Evolutionary conservation across 2,888 invertebrate genomes (phyloP).

Genomic region (Eledona agricola): DNA sequence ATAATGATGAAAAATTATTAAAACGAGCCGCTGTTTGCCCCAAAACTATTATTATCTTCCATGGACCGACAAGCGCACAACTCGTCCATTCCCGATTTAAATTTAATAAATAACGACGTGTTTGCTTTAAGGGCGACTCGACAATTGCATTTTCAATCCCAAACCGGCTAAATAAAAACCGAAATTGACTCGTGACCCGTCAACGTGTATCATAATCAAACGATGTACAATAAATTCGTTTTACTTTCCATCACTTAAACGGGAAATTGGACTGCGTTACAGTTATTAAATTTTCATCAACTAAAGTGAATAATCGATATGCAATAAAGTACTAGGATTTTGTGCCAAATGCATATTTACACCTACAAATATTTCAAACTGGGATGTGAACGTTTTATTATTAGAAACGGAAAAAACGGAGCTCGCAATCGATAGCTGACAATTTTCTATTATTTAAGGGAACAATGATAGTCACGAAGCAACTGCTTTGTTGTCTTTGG

Average conservation of each 20-base stretch:
- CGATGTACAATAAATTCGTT: constrained; percentile 20
- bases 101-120: too few relatives aligned
- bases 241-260: constrained; percentile 6
- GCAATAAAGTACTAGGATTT: too few relatives aligned
- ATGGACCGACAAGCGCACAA: too few relatives aligned
- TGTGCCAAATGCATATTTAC: too few relatives aligned
- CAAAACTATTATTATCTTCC: too few relatives aligned
- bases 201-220: constrained; percentile 14
- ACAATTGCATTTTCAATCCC: too few relatives aligned
- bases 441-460: constrained; percentile 18
- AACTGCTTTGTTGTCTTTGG: constrained; percentile 15
- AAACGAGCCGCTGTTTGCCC: too few relatives aligned
- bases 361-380: too few relatives aligned
- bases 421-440: background rate
- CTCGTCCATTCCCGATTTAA: too few relatives aligned
- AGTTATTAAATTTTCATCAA: constrained; percentile 15
- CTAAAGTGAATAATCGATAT: constrained; percentile 11
- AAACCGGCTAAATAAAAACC: constrained; percentile 3
- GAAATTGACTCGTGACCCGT: background rate
- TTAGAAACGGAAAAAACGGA: background rate
- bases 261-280: constrained; percentile 18
- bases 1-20: too few relatives aligned
- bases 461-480: constrained; percentile 13
- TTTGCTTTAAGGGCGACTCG: too few relatives aligned
- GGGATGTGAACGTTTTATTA: too few relatives aligned